phyloP scores from a whole-genome alignment of 2,797 vertebrate species.

The Periparus ater region DNA sequence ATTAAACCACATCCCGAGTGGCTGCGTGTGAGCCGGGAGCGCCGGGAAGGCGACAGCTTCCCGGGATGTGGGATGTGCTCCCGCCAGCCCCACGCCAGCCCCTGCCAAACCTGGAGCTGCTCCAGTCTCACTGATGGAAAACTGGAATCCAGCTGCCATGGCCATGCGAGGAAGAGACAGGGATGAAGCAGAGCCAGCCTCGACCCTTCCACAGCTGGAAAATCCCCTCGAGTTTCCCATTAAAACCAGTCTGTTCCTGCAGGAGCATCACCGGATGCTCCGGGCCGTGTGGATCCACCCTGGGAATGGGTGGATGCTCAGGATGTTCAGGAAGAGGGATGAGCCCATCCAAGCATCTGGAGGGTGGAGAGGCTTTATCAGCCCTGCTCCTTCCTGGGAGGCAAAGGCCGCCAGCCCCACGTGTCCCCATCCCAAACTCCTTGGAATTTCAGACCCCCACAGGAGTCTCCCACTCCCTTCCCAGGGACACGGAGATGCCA shows the following conservation, averaged over 20 bases:
- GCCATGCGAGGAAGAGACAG: rapidly evolving
- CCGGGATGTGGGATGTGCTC: background rate
- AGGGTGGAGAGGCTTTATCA: background rate
- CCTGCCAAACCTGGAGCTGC: background rate
- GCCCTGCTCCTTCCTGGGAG: background rate
- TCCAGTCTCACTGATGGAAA: background rate
- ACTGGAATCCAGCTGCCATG: rapidly evolving
- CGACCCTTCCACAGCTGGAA: background rate
- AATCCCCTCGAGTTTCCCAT: rapidly evolving
- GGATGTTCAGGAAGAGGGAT: background rate
- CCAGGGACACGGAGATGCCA: rapidly evolving
- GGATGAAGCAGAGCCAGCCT: background rate
- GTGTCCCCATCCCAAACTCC: background rate
- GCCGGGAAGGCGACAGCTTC: background rate
- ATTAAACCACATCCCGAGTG: background rate
- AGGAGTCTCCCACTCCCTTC: rapidly evolving
- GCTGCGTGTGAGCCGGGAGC: background rate
- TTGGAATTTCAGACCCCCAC: rapidly evolving
- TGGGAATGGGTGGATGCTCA: background rate
- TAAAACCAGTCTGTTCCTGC: background rate
- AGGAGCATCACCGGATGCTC: background rate
- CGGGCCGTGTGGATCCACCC: rapidly evolving
- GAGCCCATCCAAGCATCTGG: background rate
- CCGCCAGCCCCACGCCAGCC: background rate
- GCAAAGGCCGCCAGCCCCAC: background rate